Evolutionary conservation across 1,140 invertebrate genomes (phyloP).

Genomic region (Pseudomyrmex flavicornis): DNA sequence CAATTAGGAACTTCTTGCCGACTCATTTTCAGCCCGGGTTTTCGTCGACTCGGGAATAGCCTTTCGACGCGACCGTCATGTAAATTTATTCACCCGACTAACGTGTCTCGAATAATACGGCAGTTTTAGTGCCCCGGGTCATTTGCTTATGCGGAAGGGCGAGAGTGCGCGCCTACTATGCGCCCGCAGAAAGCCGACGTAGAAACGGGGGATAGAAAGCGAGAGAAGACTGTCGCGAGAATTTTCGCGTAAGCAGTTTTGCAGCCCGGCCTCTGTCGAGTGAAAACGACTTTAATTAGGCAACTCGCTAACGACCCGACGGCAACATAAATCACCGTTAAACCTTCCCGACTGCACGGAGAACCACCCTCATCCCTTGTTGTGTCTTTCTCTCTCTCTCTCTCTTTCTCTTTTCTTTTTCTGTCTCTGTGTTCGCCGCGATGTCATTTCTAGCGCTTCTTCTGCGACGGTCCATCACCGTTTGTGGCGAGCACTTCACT

Average conservation of each 20-base stretch:
- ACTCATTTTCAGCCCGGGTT: neutral
- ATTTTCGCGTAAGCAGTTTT: conserved; percentile 70
- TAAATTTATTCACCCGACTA: conserved; percentile 1
- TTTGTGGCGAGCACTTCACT: neutral
- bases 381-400: neutral
- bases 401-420: neutral
- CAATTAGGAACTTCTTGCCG: neutral
- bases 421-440: neutral
- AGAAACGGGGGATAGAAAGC: conserved; percentile 5
- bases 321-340: conserved; percentile 75
- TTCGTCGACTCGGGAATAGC: neutral
- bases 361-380: conserved; percentile 20
- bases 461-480: conserved; percentile 21
- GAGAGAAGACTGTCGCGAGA: conserved; percentile 42
- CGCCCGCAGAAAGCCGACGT: neutral
- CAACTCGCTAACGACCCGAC: conserved; percentile 71
- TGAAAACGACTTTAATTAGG: conserved; percentile 75
- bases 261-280: conserved; percentile 53
- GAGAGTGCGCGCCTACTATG: conserved; percentile 13
- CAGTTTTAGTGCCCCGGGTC: neutral
- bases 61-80: neutral
- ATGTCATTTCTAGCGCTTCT: neutral
- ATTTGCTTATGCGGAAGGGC: neutral
- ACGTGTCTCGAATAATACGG: conserved; percentile 37
- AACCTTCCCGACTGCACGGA: conserved; percentile 53